A percentile compares a stretch with the other conserved stretches of the same genome.
phyloP scores from a whole-genome alignment of 1,140 invertebrate genomes.

The Bemisia tabaci region DNA sequence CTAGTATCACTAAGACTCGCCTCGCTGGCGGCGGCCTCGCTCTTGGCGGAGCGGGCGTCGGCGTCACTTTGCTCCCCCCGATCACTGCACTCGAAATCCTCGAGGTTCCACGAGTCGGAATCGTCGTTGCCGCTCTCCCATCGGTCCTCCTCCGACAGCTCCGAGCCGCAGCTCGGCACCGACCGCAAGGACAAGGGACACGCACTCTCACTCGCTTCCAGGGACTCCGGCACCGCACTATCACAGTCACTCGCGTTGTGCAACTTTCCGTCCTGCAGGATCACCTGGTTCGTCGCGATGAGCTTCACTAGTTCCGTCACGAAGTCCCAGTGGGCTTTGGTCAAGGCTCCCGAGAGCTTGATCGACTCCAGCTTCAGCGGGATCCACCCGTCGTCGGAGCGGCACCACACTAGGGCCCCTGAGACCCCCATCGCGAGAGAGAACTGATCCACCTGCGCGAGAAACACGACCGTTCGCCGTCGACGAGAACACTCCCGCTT shows the following conservation, averaged over 20 bases:
- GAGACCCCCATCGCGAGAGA: conserved; percentile 17
- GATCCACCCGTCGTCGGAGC: conserved; percentile 44
- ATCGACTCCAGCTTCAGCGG: conserved; percentile 46
- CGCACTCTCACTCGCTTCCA: background rate
- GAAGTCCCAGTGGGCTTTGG: conserved; percentile 43
- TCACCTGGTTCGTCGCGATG: conserved; percentile 40
- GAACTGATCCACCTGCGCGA: too few species aligned
- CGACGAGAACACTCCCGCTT: too few species aligned
- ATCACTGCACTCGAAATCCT: background rate
- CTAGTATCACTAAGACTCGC: background rate
- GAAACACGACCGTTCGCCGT: too few species aligned
- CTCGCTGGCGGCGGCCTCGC: background rate
- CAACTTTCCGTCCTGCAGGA: conserved; percentile 28
- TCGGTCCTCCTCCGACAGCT: background rate
- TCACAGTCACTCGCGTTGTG: conserved; percentile 32
- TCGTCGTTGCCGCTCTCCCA: background rate
- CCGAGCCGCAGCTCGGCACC: background rate
- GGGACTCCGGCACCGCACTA: background rate
- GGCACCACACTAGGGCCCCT: conserved; percentile 44
- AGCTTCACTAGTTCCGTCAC: conserved; percentile 43
- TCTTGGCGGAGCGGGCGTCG: background rate
- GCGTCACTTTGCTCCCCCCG: background rate
- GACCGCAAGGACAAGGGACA: background rate
- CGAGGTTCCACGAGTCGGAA: background rate
- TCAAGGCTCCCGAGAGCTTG: conserved; percentile 42